Conservation (phyloP, 2,113 vertebrate species). For the Nannospalax galili region DNA sequence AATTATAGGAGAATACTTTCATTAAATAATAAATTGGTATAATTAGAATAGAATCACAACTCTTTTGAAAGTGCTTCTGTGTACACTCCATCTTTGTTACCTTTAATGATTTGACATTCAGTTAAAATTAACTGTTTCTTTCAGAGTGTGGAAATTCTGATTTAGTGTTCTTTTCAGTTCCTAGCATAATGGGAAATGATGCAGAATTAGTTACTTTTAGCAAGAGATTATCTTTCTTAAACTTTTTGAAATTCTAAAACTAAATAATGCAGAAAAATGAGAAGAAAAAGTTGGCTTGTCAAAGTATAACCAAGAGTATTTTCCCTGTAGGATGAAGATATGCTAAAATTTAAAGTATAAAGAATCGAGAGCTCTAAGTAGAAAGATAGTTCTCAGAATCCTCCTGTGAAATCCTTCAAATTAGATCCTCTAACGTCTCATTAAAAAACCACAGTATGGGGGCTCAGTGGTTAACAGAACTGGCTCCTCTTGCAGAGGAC, state of each 20-base stretch:
- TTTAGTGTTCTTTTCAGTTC: conserved; percentile 64
- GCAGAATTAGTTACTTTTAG: conserved; percentile 58
- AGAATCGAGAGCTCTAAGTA: conserved; percentile 1
- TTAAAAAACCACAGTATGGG: background rate
- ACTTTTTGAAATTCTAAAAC: conserved; percentile 47
- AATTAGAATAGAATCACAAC: conserved; percentile 79
- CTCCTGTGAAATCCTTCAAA: conserved; percentile 44
- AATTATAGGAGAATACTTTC: conserved; percentile 76
- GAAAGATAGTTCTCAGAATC: conserved; percentile 20
- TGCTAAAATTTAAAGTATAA: conserved; percentile 38
- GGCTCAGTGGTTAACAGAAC: too few relatives aligned
- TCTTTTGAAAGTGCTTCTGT: conserved; percentile 71
- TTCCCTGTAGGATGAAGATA: conserved; percentile 40
- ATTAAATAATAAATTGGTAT: conserved; percentile 81
- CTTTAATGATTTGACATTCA: conserved; percentile 74
- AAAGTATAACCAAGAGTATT: background rate
- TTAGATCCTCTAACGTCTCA: background rate
- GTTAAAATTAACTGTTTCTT: conserved; percentile 74
- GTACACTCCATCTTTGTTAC: conserved; percentile 74
- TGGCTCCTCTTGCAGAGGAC: too few relatives aligned
- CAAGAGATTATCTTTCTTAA: conserved; percentile 43
- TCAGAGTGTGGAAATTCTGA: conserved; percentile 61
- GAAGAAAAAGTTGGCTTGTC: conserved; percentile 17
- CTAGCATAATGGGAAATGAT: conserved; percentile 55
- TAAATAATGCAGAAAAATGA: conserved; percentile 60